A percentile compares a stretch with the other conserved stretches of the same genome.
Conservation (phyloP, 2,888 invertebrate genomes). For the Lithophane semibrunnea region DNA sequence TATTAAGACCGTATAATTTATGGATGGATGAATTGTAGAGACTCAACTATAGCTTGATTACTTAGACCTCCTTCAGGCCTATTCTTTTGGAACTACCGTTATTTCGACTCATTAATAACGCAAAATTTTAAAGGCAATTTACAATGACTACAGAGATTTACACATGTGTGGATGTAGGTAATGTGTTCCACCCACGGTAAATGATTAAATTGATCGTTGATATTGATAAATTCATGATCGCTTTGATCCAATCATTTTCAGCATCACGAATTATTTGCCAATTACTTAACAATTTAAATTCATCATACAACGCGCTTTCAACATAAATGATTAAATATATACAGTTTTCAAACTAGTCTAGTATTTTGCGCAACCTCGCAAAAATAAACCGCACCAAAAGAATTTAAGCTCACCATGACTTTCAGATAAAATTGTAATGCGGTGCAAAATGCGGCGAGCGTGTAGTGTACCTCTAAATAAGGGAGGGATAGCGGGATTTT, state of each 20-base stretch:
- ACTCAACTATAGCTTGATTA: conserved; percentile 53
- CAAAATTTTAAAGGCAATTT: conserved; percentile 12
- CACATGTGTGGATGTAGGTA: neutral
- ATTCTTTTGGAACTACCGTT: conserved; percentile 56
- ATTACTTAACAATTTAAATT: neutral
- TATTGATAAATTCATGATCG: conserved; percentile 1
- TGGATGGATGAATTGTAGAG: conserved; percentile 33
- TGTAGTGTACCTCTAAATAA: conserved; percentile 47
- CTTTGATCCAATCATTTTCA: neutral
- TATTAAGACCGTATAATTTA: conserved; percentile 44
- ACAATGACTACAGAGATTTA: conserved; percentile 1
- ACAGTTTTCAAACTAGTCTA: no score
- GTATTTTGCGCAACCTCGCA: neutral
- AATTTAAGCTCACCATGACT: conserved; percentile 28
- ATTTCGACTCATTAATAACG: conserved; percentile 45
- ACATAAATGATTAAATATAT: neutral
- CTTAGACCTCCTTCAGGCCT: conserved; percentile 56
- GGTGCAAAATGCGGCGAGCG: conserved; percentile 20
- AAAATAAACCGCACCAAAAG: conserved; percentile 6
- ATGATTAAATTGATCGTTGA: conserved; percentile 13
- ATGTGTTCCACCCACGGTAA: neutral
- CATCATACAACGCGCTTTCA: neutral
- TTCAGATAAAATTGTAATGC: conserved; percentile 35
- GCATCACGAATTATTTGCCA: neutral
- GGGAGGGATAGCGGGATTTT: conserved; percentile 65